phyloP scores from a whole-genome alignment of 1,140 invertebrate genomes.

The Zaprionus capensis region DNA sequence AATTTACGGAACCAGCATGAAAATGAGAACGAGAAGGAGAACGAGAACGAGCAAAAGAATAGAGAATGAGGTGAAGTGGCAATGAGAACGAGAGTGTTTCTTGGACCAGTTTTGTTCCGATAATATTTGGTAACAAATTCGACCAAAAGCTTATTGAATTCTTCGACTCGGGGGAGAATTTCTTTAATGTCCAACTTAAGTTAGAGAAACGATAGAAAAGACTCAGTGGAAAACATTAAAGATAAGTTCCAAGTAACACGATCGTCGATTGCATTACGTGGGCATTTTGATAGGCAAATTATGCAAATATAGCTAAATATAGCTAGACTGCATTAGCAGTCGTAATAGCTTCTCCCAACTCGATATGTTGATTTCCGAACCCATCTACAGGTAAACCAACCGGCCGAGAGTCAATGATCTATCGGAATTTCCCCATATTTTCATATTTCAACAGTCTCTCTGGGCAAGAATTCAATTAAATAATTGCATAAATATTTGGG shows the following conservation, averaged over 20 bases:
- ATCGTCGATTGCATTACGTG: constrained; percentile 4
- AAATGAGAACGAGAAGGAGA: constrained; percentile 50
- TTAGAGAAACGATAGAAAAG: background rate
- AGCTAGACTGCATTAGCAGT: constrained; percentile 3
- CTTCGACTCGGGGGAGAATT: background rate
- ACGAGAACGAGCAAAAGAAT: constrained; percentile 20
- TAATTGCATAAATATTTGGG: constrained; percentile 35
- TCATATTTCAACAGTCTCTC: background rate
- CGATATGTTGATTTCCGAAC: background rate
- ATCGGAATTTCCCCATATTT: background rate
- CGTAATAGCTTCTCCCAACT: background rate
- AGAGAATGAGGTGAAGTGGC: constrained; percentile 38
- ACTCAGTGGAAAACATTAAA: background rate
- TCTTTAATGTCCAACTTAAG: background rate
- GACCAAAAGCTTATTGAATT: background rate
- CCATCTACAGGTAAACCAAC: constrained; percentile 12
- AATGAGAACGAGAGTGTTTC: constrained; percentile 27
- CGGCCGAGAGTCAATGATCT: constrained; percentile 10
- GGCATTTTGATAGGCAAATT: constrained; percentile 16
- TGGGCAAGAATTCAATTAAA: constrained; percentile 4
- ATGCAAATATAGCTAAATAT: constrained; percentile 6
- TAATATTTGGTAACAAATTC: background rate
- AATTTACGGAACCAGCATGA: constrained; percentile 41
- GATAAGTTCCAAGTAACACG: constrained; percentile 2
- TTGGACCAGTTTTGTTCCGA: constrained; percentile 19